Evolutionary conservation across 2,888 invertebrate genomes (phyloP), one percentile per base, ranked within the genome.

Genomic region (Chrysolina oricalcia): DNA sequence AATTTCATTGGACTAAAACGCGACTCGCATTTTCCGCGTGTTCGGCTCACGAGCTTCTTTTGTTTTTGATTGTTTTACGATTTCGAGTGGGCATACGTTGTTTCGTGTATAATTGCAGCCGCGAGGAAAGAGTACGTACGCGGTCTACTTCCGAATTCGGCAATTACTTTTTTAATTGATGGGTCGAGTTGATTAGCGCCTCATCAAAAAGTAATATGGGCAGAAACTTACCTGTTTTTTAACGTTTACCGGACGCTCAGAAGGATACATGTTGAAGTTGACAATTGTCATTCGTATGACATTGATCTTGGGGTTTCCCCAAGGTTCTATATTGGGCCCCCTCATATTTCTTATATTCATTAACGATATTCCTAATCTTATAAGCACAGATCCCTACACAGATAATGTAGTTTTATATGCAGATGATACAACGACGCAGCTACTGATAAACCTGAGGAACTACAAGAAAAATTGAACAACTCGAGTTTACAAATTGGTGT

Each of bases 151-250:
- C n/a, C 15, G 23, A 27, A 59, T 59, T 27, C n/a, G 15, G 35
- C 35, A 59, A 59, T 59, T 59, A 59, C 59, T 59, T 27, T 35
- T 59, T 23, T 59, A 59, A 59, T 59, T 59, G 15, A 35, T 59
- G 27, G 9, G 9, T n/a, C 59, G 27, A 9, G 23, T 59, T 27
- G 23, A 27, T 27, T 27, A 59, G 35, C 59, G 23, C 27, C 23
- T 9, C n/a, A 13, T 46, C 46, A n/a, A 46, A 46, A 46, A 15
- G 46, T 46, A 8, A 46, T 8, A 13, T 46, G 46, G n/a, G 6
- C 15, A 9, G 13, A 15, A 43, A 4, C 2, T 13, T 43, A 10
- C 13, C 43, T 15, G 10, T 43, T 43, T 46, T 46, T 46, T 9
- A 46, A 15, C 15, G 46, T 46, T 9, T 13, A 6, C n/a, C n/a